phyloP scores from a whole-genome alignment of 2,113 vertebrate species.

The Urocynchramus pylzowi region DNA sequence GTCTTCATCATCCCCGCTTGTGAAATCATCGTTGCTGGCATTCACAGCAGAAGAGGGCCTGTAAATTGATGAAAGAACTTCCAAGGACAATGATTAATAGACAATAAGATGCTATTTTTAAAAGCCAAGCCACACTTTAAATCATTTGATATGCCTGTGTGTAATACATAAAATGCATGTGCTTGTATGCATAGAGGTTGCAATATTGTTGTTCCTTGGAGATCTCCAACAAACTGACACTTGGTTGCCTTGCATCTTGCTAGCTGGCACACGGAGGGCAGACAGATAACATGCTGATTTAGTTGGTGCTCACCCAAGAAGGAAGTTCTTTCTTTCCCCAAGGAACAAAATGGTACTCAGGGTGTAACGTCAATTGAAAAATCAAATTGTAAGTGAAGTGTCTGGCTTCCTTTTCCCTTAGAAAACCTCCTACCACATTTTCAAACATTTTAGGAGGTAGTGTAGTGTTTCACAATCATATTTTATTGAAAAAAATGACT shows the following conservation, averaged over 20 bases:
- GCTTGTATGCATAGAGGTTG: neutral
- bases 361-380: constrained; percentile 5
- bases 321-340: neutral
- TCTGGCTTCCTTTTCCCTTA: neutral
- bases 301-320: neutral
- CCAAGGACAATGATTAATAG: neutral
- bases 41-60: neutral
- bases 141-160: neutral
- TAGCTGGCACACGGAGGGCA: neutral
- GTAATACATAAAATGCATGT: neutral
- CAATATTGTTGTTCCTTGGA: neutral
- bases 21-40: constrained; percentile 26
- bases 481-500: neutral
- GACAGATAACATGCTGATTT: neutral
- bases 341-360: neutral
- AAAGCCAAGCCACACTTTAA: neutral
- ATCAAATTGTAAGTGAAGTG: neutral
- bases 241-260: neutral
- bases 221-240: neutral
- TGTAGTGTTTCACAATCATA: neutral
- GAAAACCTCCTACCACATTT: neutral
- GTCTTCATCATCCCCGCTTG: constrained; percentile 10
- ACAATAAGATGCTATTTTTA: neutral
- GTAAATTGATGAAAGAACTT: constrained; percentile 2
- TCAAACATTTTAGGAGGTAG: neutral